phyloP scores from a whole-genome alignment of 2,888 invertebrate genomes.

The Agriopis leucophaearia region DNA sequence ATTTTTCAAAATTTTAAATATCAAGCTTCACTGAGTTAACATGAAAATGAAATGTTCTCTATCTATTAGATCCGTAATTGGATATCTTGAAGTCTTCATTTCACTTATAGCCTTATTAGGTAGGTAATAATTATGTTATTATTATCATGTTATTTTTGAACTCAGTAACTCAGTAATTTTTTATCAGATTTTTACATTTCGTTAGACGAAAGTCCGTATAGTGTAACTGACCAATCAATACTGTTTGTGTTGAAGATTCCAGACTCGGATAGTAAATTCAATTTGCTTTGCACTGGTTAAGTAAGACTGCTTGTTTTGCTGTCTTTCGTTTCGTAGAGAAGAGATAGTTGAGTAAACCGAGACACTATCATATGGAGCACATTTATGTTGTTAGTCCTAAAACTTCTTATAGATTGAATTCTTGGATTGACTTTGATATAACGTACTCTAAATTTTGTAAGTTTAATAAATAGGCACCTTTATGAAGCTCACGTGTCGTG shows the following conservation, averaged over 20 bases:
- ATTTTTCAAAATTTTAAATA: too few species aligned
- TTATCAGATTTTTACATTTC: not conserved
- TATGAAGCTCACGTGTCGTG: slow-evolving; percentile 2
- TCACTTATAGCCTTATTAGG: too few species aligned
- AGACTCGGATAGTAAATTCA: slow-evolving; percentile 45
- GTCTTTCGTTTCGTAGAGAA: slow-evolving; percentile 9
- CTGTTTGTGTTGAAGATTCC: slow-evolving; percentile 35
- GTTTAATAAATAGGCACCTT: not conserved
- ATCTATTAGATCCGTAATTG: too few species aligned
- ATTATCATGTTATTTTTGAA: too few species aligned
- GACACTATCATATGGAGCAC: slow-evolving; percentile 13
- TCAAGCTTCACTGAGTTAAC: not conserved
- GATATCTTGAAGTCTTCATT: too few species aligned
- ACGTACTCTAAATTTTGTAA: not conserved
- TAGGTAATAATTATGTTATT: too few species aligned
- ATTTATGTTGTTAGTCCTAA: not conserved
- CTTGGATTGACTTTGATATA: not conserved
- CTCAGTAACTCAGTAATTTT: not conserved
- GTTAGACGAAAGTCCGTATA: not conserved
- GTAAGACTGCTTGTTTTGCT: slow-evolving; percentile 11
- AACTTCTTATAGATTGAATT: not conserved
- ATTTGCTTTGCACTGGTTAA: slow-evolving; percentile 36
- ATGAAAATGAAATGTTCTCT: too few species aligned
- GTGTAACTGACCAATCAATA: slow-evolving; percentile 23
- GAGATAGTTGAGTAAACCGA: slow-evolving; percentile 19